phyloP scores from a whole-genome alignment of 1,140 invertebrate species.

The Tribolium castaneum region DNA sequence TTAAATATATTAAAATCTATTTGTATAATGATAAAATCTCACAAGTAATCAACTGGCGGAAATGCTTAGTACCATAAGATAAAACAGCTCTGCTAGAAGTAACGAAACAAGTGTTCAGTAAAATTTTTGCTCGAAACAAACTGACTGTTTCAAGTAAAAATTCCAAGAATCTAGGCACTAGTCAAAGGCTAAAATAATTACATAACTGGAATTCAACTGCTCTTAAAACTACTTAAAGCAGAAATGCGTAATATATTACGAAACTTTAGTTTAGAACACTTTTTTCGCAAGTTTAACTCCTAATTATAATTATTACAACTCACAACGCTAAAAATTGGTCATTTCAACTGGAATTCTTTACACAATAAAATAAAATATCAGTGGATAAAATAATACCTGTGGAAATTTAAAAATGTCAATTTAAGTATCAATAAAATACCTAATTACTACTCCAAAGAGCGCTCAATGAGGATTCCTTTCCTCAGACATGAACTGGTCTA shows the following conservation, averaged over 20 bases:
- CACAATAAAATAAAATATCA: conserved; percentile 39
- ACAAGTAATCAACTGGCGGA: conserved; percentile 52
- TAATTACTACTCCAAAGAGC: conserved; percentile 20
- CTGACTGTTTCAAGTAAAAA: conserved; percentile 45
- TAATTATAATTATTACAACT: conserved; percentile 28
- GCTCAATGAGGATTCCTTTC: conserved; percentile 61
- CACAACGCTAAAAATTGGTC: conserved; percentile 31
- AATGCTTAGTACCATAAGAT: conserved; percentile 51
- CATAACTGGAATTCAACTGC: conserved; percentile 31
- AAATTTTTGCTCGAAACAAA: conserved; percentile 46
- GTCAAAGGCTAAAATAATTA: conserved; percentile 43
- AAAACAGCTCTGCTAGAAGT: conserved; percentile 6
- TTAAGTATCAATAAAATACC: conserved; percentile 13
- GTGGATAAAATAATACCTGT: conserved; percentile 15
- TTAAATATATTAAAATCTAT: conserved; percentile 60
- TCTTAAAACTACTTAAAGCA: conserved; percentile 38
- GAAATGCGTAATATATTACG: conserved; percentile 37
- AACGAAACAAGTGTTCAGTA: conserved; percentile 32
- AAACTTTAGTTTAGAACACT: conserved; percentile 40
- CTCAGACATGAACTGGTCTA: conserved; percentile 69
- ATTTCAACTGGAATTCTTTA: conserved; percentile 31
- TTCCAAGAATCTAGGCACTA: conserved; percentile 49
- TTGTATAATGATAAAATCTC: conserved; percentile 55
- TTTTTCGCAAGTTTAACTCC: conserved; percentile 8
- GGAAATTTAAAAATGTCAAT: conserved; percentile 36